Evolutionary conservation across 2,797 vertebrate genomes (phyloP), one percentile per base, ranked within the genome.

Genomic region (Hafferia zeledoni): DNA sequence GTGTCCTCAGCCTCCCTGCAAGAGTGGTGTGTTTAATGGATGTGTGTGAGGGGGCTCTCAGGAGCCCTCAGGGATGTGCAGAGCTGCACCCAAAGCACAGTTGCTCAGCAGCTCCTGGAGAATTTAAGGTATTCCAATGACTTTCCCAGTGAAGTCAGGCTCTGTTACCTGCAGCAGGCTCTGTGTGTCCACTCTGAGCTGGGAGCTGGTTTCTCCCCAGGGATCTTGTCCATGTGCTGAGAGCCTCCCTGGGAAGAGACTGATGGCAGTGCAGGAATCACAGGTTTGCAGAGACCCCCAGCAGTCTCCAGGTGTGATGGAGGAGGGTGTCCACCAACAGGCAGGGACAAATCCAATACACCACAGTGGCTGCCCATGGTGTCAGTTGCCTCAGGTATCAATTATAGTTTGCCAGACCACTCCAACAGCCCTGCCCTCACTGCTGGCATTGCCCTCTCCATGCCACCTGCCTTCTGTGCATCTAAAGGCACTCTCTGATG

Each of bases 311-410:
- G 5, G 46, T 4, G 0, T 86, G 87, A 55, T 80, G 84, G 77
- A 89, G 44, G 83, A 79, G 81, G 35, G 31, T 67, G 80, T 88
- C 93, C 63, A 23, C 87, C 83, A 87, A 28, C 59, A 47, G 46
- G n/a, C 60, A 33, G 72, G 49, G 72, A 49, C 78, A 65, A 61
- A 76, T 76, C 84, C 68, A 18, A 87, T 49, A 60, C 11, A 72
- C 39, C 52, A n/a, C 52, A 47, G 74, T 61, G 52, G 35, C 70
- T 81, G 60, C 39, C 55, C 10, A 0, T 56, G 60, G 28, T 56
- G 22, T 65, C 28, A 52, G 37, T 53, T 61, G 82, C 70, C 39
- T 27, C 52, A 63, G 70, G 47, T 80, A 46, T 35, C 61, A 89
- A 24, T 19, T 80, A 22, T 12, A 5, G 35, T 65, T 60, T 83